Percentiles rank a stretch among this genome's conserved stretches.
Conservation (phyloP, 2,888 invertebrate species). For the Drosophila anomalata region DNA sequence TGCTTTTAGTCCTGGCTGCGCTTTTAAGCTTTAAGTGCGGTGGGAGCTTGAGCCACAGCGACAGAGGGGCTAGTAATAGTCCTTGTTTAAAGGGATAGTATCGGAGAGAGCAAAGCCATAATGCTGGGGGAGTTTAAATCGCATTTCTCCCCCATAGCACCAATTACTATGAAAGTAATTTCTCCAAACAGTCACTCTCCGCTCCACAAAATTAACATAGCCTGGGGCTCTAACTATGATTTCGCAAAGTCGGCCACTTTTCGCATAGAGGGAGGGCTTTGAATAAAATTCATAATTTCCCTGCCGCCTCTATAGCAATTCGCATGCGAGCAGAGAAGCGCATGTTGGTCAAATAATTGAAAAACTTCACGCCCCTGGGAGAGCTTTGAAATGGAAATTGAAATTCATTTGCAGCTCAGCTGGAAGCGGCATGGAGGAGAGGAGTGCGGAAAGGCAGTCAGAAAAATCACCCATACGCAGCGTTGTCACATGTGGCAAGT, state of each 20-base stretch:
- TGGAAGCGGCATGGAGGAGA: conserved; percentile 5
- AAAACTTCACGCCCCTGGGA: conserved; percentile 48
- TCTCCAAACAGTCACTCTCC: no score
- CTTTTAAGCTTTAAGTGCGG: conserved; percentile 66
- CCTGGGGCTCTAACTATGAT: conserved; percentile 17
- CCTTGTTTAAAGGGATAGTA: no score
- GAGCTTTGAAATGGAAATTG: conserved; percentile 44
- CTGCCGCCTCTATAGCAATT: conserved; percentile 23
- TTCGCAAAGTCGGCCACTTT: conserved; percentile 4
- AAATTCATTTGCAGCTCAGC: conserved; percentile 61
- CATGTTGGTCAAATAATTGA: conserved; percentile 62
- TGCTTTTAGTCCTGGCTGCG: conserved; percentile 57
- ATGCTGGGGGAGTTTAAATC: neutral
- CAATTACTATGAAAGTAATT: no score
- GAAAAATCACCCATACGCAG: conserved; percentile 55
- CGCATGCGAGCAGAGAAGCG: conserved; percentile 40
- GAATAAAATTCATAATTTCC: conserved; percentile 37
- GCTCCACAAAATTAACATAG: conserved; percentile 12
- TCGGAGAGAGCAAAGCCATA: no score
- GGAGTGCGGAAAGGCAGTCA: neutral
- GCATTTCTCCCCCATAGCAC: no score
- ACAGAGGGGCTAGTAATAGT: conserved; percentile 9
- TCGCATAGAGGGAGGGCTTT: conserved; percentile 11
- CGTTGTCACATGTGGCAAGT: conserved; percentile 46
- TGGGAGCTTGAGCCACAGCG: conserved; percentile 26